Evolutionary conservation across 2,888 invertebrate genomes (phyloP).

Genomic region (Luffia ferchaultella): DNA sequence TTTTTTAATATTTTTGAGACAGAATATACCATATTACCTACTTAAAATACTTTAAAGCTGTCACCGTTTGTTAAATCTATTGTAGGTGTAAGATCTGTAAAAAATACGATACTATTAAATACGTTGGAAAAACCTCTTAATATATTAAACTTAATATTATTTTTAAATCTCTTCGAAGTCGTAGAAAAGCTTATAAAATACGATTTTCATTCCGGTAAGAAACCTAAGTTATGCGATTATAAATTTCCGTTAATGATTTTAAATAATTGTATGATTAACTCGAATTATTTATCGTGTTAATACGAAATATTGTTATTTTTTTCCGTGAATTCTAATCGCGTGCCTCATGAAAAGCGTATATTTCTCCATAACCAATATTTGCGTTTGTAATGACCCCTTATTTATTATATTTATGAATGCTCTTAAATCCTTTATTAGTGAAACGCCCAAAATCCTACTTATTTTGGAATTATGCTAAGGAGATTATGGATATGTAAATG

Average conservation of each 20-base stretch:
- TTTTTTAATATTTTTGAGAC: no score
- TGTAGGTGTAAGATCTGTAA: no score
- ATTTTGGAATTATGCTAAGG: constrained; percentile 40
- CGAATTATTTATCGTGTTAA: constrained; percentile 3
- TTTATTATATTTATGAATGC: constrained; percentile 28
- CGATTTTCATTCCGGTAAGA: no score
- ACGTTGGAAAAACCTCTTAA: no score
- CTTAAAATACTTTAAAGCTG: no score
- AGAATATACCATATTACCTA: no score
- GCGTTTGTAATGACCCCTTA: constrained; percentile 30
- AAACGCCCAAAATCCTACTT: constrained; percentile 36
- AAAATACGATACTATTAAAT: no score
- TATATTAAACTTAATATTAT: no score
- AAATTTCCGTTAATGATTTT: constrained; percentile 17
- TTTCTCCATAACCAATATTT: constrained; percentile 16
- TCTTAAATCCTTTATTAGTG: constrained; percentile 27
- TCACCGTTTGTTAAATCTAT: no score
- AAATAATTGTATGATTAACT: constrained; percentile 11
- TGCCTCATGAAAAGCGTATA: constrained; percentile 1
- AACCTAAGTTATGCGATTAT: no score
- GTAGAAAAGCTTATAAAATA: no score
- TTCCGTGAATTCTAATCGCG: not conserved
- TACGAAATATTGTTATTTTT: not conserved
- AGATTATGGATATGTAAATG: constrained; percentile 47
- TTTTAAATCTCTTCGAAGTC: no score